A percentile compares a stretch with the other conserved stretches of the same genome.
Evolutionary conservation across 2,113 vertebrate genomes (phyloP).

Genomic region (Pavo muticus): DNA sequence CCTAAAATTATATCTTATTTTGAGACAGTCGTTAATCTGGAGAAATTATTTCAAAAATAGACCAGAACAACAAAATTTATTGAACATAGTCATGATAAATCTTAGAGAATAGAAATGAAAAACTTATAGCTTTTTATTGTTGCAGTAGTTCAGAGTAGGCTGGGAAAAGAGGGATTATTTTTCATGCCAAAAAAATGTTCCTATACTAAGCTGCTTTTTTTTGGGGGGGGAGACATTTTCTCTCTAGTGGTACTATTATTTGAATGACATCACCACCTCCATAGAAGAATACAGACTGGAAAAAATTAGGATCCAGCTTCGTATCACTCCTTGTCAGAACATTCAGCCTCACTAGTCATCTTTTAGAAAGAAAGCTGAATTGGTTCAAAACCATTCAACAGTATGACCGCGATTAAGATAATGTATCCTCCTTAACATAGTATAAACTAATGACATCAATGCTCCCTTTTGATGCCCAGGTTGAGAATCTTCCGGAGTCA

Average conservation of each 20-base stretch:
- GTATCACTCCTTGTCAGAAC: neutral
- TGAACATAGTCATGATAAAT: neutral
- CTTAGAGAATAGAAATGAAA: neutral
- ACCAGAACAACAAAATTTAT: neutral
- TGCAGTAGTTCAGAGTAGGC: neutral
- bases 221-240: neutral
- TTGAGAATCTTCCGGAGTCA: neutral
- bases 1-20: neutral
- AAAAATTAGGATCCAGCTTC: slow-evolving; percentile 7
- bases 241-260: neutral
- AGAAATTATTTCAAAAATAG: neutral
- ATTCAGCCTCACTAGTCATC: neutral
- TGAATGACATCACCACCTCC: neutral
- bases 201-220: neutral
- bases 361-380: neutral
- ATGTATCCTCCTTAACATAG: neutral
- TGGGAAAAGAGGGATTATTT: neutral
- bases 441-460: neutral
- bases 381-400: neutral
- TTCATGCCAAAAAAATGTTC: neutral
- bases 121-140: neutral
- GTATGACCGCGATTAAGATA: neutral
- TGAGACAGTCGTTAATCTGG: neutral
- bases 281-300: neutral
- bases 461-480: neutral